These are phyloP conservation scores for Phenganax subtilis DNA, from an alignment of 92 coral and sea anemone species.

Conservation along the genomic window DNA sequence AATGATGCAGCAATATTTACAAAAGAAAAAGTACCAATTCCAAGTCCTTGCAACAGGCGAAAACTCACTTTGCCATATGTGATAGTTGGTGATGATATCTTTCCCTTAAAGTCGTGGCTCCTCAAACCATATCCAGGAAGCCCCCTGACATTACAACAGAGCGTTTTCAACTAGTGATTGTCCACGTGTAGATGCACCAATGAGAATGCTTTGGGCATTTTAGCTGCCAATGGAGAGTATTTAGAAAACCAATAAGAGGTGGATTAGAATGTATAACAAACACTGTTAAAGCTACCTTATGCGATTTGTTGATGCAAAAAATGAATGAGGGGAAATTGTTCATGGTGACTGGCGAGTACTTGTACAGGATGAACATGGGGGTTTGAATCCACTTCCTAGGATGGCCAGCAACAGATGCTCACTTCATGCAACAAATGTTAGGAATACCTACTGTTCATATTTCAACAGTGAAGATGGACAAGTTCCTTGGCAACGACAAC, in stretches of 20 bases:
- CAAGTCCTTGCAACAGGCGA: background rate
- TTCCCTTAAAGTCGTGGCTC: constrained; percentile 33
- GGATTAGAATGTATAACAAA: background rate
- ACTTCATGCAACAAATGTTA: too few relatives aligned
- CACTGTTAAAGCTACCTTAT: background rate
- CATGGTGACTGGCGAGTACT: background rate
- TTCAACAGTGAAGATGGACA: background rate
- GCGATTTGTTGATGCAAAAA: background rate
- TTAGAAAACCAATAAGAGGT: background rate
- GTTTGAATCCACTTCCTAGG: background rate
- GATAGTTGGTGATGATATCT: constrained; percentile 21
- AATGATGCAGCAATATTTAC: constrained; percentile 33
- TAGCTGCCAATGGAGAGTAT: constrained; percentile 31
- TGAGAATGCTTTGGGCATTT: constrained; percentile 30
- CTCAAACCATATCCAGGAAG: constrained; percentile 17
- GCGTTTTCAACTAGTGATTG: background rate
- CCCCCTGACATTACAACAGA: background rate
- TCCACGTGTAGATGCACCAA: constrained; percentile 21
- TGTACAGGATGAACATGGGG: too few relatives aligned
- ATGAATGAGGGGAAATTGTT: background rate
- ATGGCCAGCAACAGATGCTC: too few relatives aligned
- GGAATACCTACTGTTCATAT: too few relatives aligned
- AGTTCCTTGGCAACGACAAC: background rate
- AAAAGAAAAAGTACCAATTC: background rate
- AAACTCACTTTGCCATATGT: constrained; percentile 26